Evolutionary conservation across 2,113 vertebrate genomes (phyloP).

Genomic region (Pelmatolapia mariae): DNA sequence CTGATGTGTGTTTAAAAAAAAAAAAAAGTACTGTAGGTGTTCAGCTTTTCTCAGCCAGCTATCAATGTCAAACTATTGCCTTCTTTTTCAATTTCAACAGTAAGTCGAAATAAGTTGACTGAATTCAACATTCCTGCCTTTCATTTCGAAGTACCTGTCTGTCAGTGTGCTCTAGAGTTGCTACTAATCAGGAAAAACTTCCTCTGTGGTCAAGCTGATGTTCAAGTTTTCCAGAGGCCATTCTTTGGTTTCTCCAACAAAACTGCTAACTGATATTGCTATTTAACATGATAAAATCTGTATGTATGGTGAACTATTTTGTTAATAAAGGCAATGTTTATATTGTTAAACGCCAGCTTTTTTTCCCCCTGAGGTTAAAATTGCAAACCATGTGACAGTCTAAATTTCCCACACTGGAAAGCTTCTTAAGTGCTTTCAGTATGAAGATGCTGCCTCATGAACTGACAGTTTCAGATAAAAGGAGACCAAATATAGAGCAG

Average conservation of each 20-base stretch:
- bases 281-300: conserved; percentile 61
- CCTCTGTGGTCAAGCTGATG: conserved; percentile 30
- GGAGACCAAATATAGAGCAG: conserved; percentile 14
- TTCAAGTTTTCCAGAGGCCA: conserved; percentile 10
- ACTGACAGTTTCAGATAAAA: neutral
- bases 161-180: conserved; percentile 37
- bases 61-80: conserved; percentile 37
- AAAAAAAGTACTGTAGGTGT: conserved; percentile 46
- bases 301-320: conserved; percentile 71
- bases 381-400: neutral
- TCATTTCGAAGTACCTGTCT: conserved; percentile 27
- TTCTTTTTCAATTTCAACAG: conserved; percentile 16
- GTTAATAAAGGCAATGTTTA: conserved; percentile 72
- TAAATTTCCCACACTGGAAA: neutral
- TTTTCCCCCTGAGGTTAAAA: neutral
- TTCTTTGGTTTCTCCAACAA: conserved; percentile 8
- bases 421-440: neutral
- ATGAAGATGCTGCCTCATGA: neutral
- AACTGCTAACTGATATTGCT: conserved; percentile 49
- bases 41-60: conserved; percentile 17
- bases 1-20: neutral
- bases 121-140: conserved; percentile 48
- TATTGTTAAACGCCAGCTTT: conserved; percentile 23
- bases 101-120: neutral
- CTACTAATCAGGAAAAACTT: conserved; percentile 52